Percentiles rank a stretch among this genome's conserved stretches.
Conservation (phyloP, 2,888 invertebrate genomes). For the Eupeodes luniger region DNA sequence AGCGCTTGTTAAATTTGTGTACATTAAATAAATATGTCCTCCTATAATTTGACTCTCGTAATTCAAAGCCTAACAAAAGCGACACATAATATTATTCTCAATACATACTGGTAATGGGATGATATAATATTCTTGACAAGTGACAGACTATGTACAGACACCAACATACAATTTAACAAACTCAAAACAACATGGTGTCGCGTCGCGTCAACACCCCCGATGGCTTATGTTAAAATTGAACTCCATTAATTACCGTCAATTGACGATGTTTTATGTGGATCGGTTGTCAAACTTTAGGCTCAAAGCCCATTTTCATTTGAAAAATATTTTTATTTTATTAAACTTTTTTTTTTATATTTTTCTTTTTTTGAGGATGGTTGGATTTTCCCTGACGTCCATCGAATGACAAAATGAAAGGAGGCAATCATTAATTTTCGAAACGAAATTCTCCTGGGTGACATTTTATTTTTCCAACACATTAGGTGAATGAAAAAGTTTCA, state of each 20-base stretch:
- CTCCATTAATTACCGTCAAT: constrained; percentile 39
- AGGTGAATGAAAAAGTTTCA: constrained; percentile 55
- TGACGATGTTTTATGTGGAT: constrained; percentile 30
- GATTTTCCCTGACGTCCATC: constrained; percentile 34
- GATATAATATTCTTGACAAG: constrained; percentile 41
- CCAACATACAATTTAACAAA: constrained; percentile 25
- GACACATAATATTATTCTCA: constrained; percentile 5
- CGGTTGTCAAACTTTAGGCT: constrained; percentile 18
- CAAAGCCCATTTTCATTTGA: constrained; percentile 25
- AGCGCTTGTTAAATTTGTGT: too few relatives aligned
- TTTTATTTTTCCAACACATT: constrained; percentile 54
- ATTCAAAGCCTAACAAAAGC: too few relatives aligned
- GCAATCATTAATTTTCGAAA: constrained; percentile 57
- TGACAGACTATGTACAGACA: constrained; percentile 43
- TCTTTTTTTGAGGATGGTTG: neutral
- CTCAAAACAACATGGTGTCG: constrained; percentile 10
- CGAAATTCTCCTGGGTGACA: constrained; percentile 42
- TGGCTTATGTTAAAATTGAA: constrained; percentile 46
- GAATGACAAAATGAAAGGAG: constrained; percentile 29
- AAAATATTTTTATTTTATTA: constrained; percentile 29
- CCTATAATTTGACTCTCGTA: too few relatives aligned
- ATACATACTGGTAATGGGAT: constrained; percentile 1
- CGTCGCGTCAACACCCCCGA: neutral
- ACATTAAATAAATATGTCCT: too few relatives aligned
- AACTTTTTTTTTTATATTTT: neutral